These are phyloP conservation scores for Caenorhabditis sp. DNA, from an alignment of 2,888 invertebrate species.

Conservation along the genomic window DNA sequence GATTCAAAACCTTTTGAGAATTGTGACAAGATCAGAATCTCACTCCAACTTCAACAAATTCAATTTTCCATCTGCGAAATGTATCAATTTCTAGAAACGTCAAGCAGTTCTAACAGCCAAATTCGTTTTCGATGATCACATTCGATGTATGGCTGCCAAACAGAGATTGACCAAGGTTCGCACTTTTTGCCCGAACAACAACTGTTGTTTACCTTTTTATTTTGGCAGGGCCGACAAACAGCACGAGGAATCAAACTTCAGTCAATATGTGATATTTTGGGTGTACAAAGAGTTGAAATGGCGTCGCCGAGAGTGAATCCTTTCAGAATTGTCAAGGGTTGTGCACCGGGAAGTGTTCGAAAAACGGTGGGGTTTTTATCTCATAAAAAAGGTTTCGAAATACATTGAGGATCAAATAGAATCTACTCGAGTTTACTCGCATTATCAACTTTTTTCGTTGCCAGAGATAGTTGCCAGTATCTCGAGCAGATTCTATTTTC, in stretches of 20 bases:
- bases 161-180: conserved; percentile 78
- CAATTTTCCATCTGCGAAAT: too few relatives aligned
- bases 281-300: conserved; percentile 71
- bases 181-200: neutral
- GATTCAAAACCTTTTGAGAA: too few relatives aligned
- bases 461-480: too few relatives aligned
- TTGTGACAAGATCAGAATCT: too few relatives aligned
- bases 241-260: conserved; percentile 96
- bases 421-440: too few relatives aligned
- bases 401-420: too few relatives aligned
- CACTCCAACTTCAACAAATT: too few relatives aligned
- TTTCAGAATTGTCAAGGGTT: conserved; percentile 57
- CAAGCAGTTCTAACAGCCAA: conserved; percentile 86
- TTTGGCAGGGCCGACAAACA: conserved; percentile 80
- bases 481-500: too few relatives aligned
- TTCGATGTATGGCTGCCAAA: conserved; percentile 97
- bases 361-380: conserved; percentile 37
- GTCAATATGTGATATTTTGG: conserved; percentile 88
- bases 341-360: conserved; percentile 58
- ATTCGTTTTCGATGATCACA: conserved; percentile 98
- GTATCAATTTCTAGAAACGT: conserved; percentile 34
- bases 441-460: too few relatives aligned
- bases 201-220: neutral
- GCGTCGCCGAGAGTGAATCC: conserved; percentile 51
- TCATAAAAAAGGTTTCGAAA: too few relatives aligned